Percentiles rank a stretch among this genome's conserved stretches.
phyloP scores from a whole-genome alignment of 2,888 invertebrate genomes.

The Phortica okadai region DNA sequence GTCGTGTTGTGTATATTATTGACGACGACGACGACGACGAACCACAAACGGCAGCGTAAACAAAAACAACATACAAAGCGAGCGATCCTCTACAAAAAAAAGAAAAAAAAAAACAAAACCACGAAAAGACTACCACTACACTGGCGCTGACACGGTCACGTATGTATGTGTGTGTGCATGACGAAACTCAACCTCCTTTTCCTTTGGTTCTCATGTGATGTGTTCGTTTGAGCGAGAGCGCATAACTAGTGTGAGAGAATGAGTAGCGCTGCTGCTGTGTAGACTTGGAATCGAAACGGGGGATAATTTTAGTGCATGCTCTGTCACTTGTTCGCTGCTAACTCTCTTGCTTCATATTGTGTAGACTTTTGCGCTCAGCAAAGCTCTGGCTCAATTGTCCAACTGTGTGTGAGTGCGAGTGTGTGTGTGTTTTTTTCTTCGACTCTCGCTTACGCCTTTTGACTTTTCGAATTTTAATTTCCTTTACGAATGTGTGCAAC shows the following conservation, averaged over 20 bases:
- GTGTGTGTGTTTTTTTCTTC: neutral
- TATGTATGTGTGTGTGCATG: constrained; percentile 40
- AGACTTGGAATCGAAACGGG: constrained; percentile 15
- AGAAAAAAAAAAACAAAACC: constrained; percentile 46
- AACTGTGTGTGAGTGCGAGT: neutral
- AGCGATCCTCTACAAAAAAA: constrained; percentile 57
- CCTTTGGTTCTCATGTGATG: constrained; percentile 12
- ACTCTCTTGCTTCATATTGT: constrained; percentile 13
- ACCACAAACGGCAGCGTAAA: constrained; percentile 37
- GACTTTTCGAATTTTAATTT: constrained; percentile 70
- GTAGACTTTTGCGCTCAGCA: constrained; percentile 34
- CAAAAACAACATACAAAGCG: constrained; percentile 25
- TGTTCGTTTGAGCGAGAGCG: neutral
- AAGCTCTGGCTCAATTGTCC: constrained; percentile 35
- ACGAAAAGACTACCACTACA: constrained; percentile 35
- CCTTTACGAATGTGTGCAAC: constrained; percentile 55
- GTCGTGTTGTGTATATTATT: constrained; percentile 54
- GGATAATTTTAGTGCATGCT: constrained; percentile 34
- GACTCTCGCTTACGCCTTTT: constrained; percentile 57
- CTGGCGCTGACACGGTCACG: constrained; percentile 37
- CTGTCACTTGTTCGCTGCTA: constrained; percentile 32
- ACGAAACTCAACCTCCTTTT: constrained; percentile 12
- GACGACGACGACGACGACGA: constrained; percentile 44
- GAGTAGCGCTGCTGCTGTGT: neutral
- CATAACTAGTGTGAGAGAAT: neutral